Conservation (phyloP, 2,113 vertebrate genomes). For the Mormoops blainvillei region DNA sequence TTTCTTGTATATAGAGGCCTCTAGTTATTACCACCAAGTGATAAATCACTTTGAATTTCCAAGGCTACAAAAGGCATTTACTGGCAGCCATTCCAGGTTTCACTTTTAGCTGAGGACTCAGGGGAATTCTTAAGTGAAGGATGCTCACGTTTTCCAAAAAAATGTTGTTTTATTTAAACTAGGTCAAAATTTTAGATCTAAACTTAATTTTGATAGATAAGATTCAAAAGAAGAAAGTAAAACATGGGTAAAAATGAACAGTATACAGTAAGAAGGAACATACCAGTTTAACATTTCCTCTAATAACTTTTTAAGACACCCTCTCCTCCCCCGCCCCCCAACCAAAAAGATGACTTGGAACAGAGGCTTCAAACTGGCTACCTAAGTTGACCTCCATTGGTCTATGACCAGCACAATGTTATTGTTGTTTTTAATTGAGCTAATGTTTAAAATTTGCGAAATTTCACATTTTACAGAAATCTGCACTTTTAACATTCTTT, state of each 20-base stretch:
- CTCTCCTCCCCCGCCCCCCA: too few species aligned
- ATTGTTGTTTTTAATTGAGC: neutral
- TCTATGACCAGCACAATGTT: neutral
- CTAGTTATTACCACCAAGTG: conserved; percentile 65
- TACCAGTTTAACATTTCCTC: neutral
- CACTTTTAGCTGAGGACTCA: conserved; percentile 36
- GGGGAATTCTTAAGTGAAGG: conserved; percentile 48
- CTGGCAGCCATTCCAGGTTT: conserved; percentile 47
- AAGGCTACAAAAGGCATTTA: conserved; percentile 61
- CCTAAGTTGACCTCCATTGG: neutral
- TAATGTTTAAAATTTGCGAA: neutral
- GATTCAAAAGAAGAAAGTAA: neutral
- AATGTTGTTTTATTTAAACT: neutral
- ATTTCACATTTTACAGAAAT: neutral
- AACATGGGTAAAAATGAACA: neutral
- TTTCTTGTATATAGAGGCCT: conserved; percentile 45
- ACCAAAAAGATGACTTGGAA: neutral
- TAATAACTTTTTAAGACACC: neutral
- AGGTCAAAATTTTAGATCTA: neutral
- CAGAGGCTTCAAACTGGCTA: neutral
- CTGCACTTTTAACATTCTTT: neutral
- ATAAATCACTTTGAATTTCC: conserved; percentile 70
- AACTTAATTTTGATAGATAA: neutral
- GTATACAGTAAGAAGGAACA: neutral
- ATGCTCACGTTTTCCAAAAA: conserved; percentile 54